Evolutionary conservation across 2,888 invertebrate genomes (phyloP), one percentile per base, ranked within the genome.

Genomic region (Dexiosoma caninum): DNA sequence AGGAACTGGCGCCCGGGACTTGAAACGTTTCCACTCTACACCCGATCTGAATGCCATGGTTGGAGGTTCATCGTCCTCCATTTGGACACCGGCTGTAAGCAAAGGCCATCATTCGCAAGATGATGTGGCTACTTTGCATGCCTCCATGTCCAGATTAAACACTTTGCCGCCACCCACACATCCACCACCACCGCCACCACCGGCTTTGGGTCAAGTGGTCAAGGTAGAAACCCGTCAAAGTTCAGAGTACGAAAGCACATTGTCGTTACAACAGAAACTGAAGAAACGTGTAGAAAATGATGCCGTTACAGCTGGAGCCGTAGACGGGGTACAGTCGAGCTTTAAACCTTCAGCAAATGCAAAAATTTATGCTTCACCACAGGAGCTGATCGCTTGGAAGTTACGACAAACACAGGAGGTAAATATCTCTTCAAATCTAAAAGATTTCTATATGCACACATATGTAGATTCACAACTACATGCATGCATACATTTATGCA

Each of bases 1-100:
- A 19, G 88, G 86, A 5, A 46, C 55, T 1, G 87, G 87, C 8
- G 86, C 86, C 8, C 86, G 88, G 1, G 90, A 90, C 76, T 83
- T 97, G 53, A 95, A 96, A 83, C 93, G 97, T 76, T 97, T 97
- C 91, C 95, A 95, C 87, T 96, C 96, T 80, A 97, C 97, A n/a
- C 97, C 97, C 0, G 97, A 97, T 90, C 89, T 94, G 78, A 93
- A 93, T 37, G 89, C 91, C 16, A 91, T 91, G 83, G 82, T 91
- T n/a, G 89, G 86, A 46, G 87, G 88, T 14, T 90, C 90, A 0
- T 86, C 87, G 2, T 89, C 90, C 2, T 89, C 90, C 16, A 88
- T 90, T 77, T 90, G 90, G 89, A 69, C 80, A 7, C 85, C 87
- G 64, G 86, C 85, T 32, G 87, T 86, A 9, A 85, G 87, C 62